Evolutionary conservation across 2,113 vertebrate species (phyloP).

Genomic region (Gymnobelideus leadbeateri): DNA sequence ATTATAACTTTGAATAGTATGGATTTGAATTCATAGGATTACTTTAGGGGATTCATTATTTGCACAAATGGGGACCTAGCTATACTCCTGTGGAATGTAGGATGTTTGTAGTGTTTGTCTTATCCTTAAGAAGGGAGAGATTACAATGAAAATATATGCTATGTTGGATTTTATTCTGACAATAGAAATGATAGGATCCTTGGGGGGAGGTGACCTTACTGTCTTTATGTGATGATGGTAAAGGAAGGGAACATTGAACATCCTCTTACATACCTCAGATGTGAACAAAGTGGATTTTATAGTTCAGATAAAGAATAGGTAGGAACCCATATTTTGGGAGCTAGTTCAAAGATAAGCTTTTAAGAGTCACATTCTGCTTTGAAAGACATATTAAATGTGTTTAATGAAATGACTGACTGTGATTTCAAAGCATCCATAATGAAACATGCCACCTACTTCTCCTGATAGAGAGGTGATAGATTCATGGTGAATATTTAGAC

Average conservation of each 20-base stretch:
- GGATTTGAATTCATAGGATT: not conserved
- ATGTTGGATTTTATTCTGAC: not conserved
- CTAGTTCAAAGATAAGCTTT: not conserved
- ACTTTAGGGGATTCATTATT: not conserved
- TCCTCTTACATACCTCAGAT: not conserved
- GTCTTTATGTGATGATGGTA: not conserved
- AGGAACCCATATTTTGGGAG: not conserved
- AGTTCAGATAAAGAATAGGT: not conserved
- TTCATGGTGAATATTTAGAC: not conserved
- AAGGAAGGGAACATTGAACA: not conserved
- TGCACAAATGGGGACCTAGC: not conserved
- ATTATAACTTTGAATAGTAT: not conserved
- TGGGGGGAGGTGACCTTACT: not conserved
- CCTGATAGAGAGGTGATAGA: not conserved
- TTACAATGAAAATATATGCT: not conserved
- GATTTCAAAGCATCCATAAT: not conserved
- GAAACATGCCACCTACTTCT: not conserved
- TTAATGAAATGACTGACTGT: not conserved
- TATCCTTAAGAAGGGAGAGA: not conserved
- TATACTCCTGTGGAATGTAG: not conserved
- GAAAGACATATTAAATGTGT: not conserved
- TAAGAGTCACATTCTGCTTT: not conserved
- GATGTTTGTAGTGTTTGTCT: not conserved
- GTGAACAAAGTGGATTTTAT: not conserved
- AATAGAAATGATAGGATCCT: not conserved